Evolutionary conservation across 2,797 vertebrate genomes (phyloP), one percentile per base, ranked within the genome.

Genomic region (Rhincodon typus): DNA sequence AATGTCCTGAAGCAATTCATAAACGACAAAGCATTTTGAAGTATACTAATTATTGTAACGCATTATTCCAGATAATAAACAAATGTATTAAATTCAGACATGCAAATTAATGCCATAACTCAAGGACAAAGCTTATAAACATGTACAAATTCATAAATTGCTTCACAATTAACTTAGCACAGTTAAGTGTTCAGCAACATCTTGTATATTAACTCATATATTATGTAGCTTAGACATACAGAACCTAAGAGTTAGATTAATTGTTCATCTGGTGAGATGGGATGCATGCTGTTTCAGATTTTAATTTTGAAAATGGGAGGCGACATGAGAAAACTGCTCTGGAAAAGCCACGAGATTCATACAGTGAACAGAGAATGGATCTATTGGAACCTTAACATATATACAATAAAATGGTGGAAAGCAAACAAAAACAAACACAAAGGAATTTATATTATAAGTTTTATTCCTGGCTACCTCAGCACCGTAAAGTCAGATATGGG

Each of bases 1-100:
- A 34, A 66, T 91, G 88, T 91, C 57, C 34, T 57, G 53, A 88
- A 88, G 50, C 86, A 91, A 91, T 91, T 62, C 53, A 91, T 57
- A 91, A 34, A 2, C 57, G 62, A 90, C 53, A 53, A 90, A 88
- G 86, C 86, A 66, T 90, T 90, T 30, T 57, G 57, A 66, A 91
- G 30, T 66, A 57, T 17, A 38, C 57, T 66, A 6, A 66, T 6
- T 67, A 15, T 34, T 90, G 53, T n/a, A 38, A 66, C 67, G 88
- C 23, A n/a, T 66, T 21, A 91, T 91, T n/a, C 30, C 34, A 67
- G 19, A n/a, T n/a, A 91, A 66, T 23, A n/a, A 17, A 91, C 19
- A n/a, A 23, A 4, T 62, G 21, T 23, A 66, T 38, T 7, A 38
- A 38, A n/a, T 23, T 91, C 19, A 2, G 34, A 21, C 38, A 34